These are phyloP conservation scores for Echeneis naucrates DNA, from an alignment of 2,797 vertebrate species.

Conservation along the genomic window DNA sequence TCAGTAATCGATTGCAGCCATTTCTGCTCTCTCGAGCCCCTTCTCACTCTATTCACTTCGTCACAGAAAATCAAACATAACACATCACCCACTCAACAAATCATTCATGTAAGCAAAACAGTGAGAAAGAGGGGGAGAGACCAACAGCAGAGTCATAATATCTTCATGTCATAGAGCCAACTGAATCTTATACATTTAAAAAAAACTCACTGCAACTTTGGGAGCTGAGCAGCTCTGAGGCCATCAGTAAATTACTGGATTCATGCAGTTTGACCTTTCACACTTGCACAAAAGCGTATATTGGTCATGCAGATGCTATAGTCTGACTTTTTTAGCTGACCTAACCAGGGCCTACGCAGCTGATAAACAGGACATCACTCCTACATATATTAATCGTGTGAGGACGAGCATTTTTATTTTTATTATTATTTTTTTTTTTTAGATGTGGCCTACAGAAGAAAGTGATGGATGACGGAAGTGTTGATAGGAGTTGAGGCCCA, in stretches of 20 bases:
- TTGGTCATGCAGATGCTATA: constrained; percentile 18
- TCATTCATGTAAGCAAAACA: constrained; percentile 68
- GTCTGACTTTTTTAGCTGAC: constrained; percentile 22
- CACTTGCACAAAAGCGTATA: constrained; percentile 7
- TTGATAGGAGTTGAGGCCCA: constrained; percentile 47
- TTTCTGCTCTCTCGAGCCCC: constrained; percentile 43
- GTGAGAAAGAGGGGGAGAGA: constrained; percentile 48
- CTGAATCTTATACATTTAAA: constrained; percentile 36
- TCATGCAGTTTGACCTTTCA: constrained; percentile 14
- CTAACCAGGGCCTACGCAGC: constrained; percentile 28
- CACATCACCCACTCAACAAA: constrained; percentile 78
- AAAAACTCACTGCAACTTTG: constrained; percentile 28
- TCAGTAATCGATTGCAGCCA: constrained; percentile 46
- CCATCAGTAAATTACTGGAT: constrained; percentile 2
- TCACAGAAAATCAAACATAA: constrained; percentile 74
- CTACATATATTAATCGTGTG: constrained; percentile 20
- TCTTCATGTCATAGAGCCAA: constrained; percentile 52
- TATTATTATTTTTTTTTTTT: no score
- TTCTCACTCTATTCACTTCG: constrained; percentile 58
- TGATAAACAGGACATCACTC: constrained; percentile 16
- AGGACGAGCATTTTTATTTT: constrained; percentile 29
- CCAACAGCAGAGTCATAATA: constrained; percentile 49
- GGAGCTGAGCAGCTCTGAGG: background rate
- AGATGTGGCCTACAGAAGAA: constrained; percentile 5
- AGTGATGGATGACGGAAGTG: constrained; percentile 42